These are phyloP conservation scores for Chalcosyrphus nemorum DNA, from an alignment of 2,888 invertebrate species.

Conservation along the genomic window DNA sequence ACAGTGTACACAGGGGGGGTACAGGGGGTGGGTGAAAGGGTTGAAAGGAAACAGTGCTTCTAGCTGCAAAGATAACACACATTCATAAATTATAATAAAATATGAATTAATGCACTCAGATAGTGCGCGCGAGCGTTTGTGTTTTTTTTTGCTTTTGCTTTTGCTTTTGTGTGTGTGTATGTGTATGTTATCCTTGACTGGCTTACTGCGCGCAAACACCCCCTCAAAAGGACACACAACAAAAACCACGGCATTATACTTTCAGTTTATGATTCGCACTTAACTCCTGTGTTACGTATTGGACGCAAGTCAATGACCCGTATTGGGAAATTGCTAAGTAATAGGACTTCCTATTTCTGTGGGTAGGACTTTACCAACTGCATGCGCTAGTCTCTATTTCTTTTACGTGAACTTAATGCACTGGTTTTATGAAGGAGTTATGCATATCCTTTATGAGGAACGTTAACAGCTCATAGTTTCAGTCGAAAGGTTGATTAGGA, in stretches of 20 bases:
- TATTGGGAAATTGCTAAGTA: constrained; percentile 66
- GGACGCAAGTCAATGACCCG: constrained; percentile 52
- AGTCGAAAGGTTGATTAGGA: constrained; percentile 29
- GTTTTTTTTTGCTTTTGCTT: constrained; percentile 10
- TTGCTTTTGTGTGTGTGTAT: background rate
- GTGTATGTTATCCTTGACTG: constrained; percentile 62
- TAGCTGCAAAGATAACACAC: constrained; percentile 70
- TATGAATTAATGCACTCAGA: constrained; percentile 73
- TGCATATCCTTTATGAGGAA: background rate
- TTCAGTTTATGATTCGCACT: constrained; percentile 60
- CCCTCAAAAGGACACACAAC: background rate
- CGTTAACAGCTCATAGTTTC: constrained; percentile 30
- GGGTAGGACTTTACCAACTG: background rate
- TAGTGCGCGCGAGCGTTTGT: constrained; percentile 40
- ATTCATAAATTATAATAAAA: constrained; percentile 73
- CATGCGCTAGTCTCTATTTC: background rate
- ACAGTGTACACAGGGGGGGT: constrained; percentile 21
- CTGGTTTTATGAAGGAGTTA: background rate
- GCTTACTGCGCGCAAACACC: constrained; percentile 19
- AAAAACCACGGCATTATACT: constrained; percentile 37
- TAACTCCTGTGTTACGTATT: constrained; percentile 26
- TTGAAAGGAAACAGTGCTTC: constrained; percentile 54
- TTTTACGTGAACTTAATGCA: background rate
- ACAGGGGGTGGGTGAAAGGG: background rate
- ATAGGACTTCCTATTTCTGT: constrained; percentile 66